A percentile compares a stretch with the other conserved stretches of the same genome.
Evolutionary conservation across 2,888 invertebrate genomes (phyloP).

Genomic region (Tupiocoris notatus): DNA sequence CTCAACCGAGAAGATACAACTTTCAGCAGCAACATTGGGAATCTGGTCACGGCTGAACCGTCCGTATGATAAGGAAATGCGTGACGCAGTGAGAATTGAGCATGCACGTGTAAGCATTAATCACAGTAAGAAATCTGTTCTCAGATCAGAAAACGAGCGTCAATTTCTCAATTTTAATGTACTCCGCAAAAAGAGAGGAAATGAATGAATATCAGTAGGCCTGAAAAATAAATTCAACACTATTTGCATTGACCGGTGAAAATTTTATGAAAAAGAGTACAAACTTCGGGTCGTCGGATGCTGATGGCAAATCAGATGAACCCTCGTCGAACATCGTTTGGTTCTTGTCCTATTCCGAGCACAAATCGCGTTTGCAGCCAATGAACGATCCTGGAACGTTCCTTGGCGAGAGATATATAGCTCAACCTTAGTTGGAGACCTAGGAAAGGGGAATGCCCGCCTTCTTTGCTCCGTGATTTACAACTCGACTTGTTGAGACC

Average conservation of each 20-base stretch:
- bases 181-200: no score
- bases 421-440: neutral
- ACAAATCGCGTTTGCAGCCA: neutral
- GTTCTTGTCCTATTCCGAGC: neutral
- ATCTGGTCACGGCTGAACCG: neutral
- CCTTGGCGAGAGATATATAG: neutral
- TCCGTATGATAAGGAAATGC: neutral
- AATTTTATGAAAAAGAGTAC: no score
- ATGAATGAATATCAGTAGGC: no score
- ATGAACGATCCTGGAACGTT: neutral
- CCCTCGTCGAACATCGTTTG: neutral
- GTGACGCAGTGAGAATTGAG: neutral
- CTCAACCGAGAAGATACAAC: neutral
- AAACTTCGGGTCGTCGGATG: no score
- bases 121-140: no score
- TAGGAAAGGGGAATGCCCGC: neutral
- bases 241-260: no score
- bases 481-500: neutral
- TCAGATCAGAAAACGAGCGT: no score
- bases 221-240: no score
- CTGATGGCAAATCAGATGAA: neutral
- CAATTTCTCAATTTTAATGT: no score
- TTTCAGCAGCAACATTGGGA: no score
- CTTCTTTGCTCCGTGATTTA: neutral
- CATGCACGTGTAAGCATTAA: no score